Evolutionary conservation across 2,888 invertebrate genomes (phyloP), one percentile per base, ranked within the genome.

Genomic region (Pachycephus smyrnensis): DNA sequence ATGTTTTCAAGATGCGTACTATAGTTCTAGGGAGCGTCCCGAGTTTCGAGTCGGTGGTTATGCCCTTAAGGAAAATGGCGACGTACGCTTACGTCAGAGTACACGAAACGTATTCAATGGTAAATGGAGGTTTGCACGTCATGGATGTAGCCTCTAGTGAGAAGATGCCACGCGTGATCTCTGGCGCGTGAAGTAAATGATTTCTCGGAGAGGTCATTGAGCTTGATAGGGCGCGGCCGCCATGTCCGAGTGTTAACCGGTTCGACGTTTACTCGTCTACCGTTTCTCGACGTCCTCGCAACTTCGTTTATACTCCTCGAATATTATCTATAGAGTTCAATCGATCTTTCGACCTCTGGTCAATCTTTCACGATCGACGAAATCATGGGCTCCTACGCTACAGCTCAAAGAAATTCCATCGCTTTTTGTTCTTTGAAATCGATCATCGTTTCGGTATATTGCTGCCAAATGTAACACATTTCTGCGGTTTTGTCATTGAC

Each of bases 141-240:
- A 33, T 6, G 6, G 1, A 71, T 23, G 71, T 23, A 31, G 71
- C 71, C 6, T 31, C 12, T 31, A 23, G 55, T 9, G 55, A 69
- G 73, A 77, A 73, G 74, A 78, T 73, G 78, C 80, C 80, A 79
- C 80, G 80, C 80, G 80, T 80, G 82, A 82, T 81, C 80, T 76
- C 69, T 78, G 75, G 40, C 68, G 73, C 78, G 83, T 83, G 82
- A 86, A 86, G 87, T 86, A 88, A 88, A 88, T 88, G 87, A 89
- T 89, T 88, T 87, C 88, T 87, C 87, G 83, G 85, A 71, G 89
- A 90, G 90, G 90, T 90, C 90, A 87, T 90, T 90, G 90, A 89
- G 90, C 90, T 84, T 88, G 86, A 87, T 86, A 87, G 88, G 88
- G 89, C 87, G 89, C 84, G 88, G 88, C 85, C 84, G 86, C 88